phyloP scores from a whole-genome alignment of 2,888 invertebrate species.

The Lycaena phlaeas region DNA sequence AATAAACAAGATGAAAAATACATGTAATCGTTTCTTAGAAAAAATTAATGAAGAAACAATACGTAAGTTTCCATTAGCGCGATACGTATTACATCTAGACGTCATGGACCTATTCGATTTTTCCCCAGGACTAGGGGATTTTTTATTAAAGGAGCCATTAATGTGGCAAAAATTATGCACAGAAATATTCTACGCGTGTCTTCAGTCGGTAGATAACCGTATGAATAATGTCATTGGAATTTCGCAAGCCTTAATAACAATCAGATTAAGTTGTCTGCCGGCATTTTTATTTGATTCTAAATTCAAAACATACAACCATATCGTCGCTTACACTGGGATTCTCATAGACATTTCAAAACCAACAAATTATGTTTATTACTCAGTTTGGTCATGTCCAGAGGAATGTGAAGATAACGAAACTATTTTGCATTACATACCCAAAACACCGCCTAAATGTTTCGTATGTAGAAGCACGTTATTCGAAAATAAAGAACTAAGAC shows the following conservation, averaged over 20 bases:
- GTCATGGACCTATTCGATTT: slow-evolving; percentile 43
- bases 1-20: slow-evolving; percentile 36
- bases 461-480: slow-evolving; percentile 45
- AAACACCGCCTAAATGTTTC: slow-evolving; percentile 46
- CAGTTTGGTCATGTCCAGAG: slow-evolving; percentile 63
- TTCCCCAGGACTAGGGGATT: slow-evolving; percentile 35
- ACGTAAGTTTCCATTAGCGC: slow-evolving; percentile 46
- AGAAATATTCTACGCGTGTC: slow-evolving; percentile 44
- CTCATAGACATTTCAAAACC: slow-evolving; percentile 43
- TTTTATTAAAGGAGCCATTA: slow-evolving; percentile 45
- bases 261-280: slow-evolving; percentile 43
- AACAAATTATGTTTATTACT: slow-evolving; percentile 44
- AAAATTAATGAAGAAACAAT: slow-evolving; percentile 32
- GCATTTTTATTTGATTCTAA: slow-evolving; percentile 26
- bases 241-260: slow-evolving; percentile 38
- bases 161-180: slow-evolving; percentile 39
- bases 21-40: slow-evolving; percentile 36
- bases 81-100: slow-evolving; percentile 43
- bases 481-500: slow-evolving; percentile 52
- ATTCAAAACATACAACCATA: slow-evolving; percentile 29
- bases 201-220: slow-evolving; percentile 32
- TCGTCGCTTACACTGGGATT: slow-evolving; percentile 38
- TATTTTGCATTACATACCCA: slow-evolving; percentile 48
- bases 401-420: slow-evolving; percentile 57
- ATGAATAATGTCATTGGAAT: slow-evolving; percentile 26